A percentile compares a stretch with the other conserved stretches of the same genome.
These are phyloP conservation scores for Dryocosmus kuriphilus DNA, from an alignment of 2,888 invertebrate species.

Conservation along the genomic window DNA sequence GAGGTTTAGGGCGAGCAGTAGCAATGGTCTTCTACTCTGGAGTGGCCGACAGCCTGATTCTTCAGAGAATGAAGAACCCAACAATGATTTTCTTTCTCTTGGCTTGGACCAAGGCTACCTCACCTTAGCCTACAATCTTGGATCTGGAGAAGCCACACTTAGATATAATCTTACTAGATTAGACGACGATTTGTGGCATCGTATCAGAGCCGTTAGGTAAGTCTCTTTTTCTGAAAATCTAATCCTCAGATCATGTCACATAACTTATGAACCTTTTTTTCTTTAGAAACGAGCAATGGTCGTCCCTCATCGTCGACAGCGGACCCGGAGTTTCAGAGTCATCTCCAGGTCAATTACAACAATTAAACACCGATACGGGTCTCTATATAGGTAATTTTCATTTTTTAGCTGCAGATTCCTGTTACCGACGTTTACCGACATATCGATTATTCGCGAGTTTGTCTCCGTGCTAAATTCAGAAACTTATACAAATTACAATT, in stretches of 20 bases:
- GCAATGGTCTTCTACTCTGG: conserved; percentile 90
- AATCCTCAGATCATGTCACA: conserved; percentile 13
- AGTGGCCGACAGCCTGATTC: conserved; percentile 83
- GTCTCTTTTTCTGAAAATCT: conserved; percentile 45
- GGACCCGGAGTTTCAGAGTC: conserved; percentile 88
- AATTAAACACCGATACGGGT: conserved; percentile 92
- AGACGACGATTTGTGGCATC: conserved; percentile 94
- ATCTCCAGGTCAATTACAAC: conserved; percentile 90
- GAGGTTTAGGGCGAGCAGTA: conserved; percentile 86
- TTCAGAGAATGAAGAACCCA: conserved; percentile 78
- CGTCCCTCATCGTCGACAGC: conserved; percentile 93
- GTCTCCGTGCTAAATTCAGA: too few relatives aligned
- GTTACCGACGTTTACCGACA: neutral
- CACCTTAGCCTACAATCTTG: conserved; percentile 89
- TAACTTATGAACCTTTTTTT: conserved; percentile 10
- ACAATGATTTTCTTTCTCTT: conserved; percentile 89
- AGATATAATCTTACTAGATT: conserved; percentile 91
- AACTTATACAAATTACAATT: too few relatives aligned
- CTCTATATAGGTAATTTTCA: conserved; percentile 89
- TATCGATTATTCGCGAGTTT: too few relatives aligned
- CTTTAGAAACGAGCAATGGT: conserved; percentile 90
- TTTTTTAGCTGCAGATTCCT: neutral
- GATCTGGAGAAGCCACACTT: conserved; percentile 91
- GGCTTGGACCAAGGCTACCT: conserved; percentile 90
- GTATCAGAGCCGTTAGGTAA: conserved; percentile 87